Base-by-base conservation (phyloP, 2,888 invertebrate genomes). In the Cantharis lateralis region DNA sequence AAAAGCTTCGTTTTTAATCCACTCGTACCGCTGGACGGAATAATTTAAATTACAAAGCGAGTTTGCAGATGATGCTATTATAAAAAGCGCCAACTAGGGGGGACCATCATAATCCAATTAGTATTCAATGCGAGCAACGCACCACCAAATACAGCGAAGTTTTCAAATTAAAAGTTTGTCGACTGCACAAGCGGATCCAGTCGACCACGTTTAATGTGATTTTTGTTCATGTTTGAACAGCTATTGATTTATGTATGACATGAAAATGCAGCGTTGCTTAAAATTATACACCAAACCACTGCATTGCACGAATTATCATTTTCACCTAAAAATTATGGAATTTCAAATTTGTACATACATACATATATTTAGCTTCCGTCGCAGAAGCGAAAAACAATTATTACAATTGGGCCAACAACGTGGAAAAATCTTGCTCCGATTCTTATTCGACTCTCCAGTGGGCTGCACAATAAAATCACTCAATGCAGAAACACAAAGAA, bases 31-130 rank as follows among this genome's bases (percentile, higher is more conserved):
- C 82, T 80, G 83, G 82, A 82, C 84, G 81, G 83, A 81, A 80
- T 84, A 82, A 83, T 84, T 83, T 82, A 82, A 79, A 82, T 82
- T 80, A 83, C 82, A 83, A 84, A 83, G 82, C 82, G 81, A 82
- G 81, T 81, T 83, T 84, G 84, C 85, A 84, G 86, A 86, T 85
- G 85, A 86, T 85, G 84, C 84, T 82, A 83, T 83, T 81, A 82
- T 85, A 86, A 86, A 86, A 86, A 84, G 78, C 79, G 79, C 78
- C 71, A 73, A 77, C 80, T 75, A 48, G 84, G 79, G 75, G 77
- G 79, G 85, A 84, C 86, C 84, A 85, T 86, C 86, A 86, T 86
- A 87, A 87, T 87, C 86, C 86, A 87, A 87, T 87, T 86, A 86
- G 87, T 85, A 85, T 86, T 85, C 84, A 83, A 84, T 84, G 85